Percentiles rank a stretch among this genome's conserved stretches.
These are phyloP conservation scores for Phalacrocorax brasilianus DNA, from an alignment of 2,113 vertebrate genomes.

Conservation along the genomic window DNA sequence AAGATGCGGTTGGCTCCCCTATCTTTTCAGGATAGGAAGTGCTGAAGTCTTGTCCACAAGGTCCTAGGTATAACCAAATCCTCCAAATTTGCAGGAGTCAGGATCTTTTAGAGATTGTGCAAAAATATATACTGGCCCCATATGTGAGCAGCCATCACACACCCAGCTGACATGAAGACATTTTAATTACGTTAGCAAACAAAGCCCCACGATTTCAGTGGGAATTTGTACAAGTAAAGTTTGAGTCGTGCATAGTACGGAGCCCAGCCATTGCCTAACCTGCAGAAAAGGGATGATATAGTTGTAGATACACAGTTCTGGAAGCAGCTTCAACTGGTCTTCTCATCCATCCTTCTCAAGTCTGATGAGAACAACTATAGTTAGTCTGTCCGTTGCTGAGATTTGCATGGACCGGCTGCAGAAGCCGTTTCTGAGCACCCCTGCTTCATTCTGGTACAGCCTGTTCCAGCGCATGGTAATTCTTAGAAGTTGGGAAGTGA, in stretches of 20 bases:
- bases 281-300: not conserved
- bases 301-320: not conserved
- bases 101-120: not conserved
- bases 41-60: not conserved
- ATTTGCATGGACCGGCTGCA: not conserved
- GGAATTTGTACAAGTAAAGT: not conserved
- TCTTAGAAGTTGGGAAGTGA: not conserved
- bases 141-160: accelerated
- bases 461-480: not conserved
- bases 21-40: not conserved
- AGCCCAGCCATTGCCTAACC: not conserved
- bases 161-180: not conserved
- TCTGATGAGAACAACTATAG: not conserved
- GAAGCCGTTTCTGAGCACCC: not conserved
- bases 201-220: not conserved
- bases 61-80: not conserved
- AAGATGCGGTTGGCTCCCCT: not conserved
- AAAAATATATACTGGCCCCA: not conserved
- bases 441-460: not conserved
- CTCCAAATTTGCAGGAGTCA: not conserved
- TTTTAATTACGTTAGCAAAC: not conserved
- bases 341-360: not conserved
- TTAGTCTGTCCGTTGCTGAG: not conserved
- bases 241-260: accelerated
- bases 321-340: not conserved